Base-by-base conservation (phyloP, 2,797 vertebrate genomes). In the Varecia variegata region DNA sequence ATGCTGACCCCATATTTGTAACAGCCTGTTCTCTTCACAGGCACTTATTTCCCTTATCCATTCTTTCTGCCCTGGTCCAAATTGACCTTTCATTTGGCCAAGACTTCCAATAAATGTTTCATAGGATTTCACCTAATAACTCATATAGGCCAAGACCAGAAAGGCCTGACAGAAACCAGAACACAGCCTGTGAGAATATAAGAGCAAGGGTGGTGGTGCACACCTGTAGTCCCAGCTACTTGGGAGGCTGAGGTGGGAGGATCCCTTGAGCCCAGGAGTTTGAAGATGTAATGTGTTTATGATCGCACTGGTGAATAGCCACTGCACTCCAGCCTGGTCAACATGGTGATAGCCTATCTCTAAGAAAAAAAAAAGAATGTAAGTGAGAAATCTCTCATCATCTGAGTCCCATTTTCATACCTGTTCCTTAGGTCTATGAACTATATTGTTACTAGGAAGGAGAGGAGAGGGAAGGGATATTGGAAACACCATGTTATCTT, bases 11-110 rank as follows among this genome's bases (percentile, higher is more conserved):
- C 12, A 45, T 86, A 25, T 83, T 74, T 88, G 17, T 74, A 85
- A 90, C 27, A 70, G 32, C 7, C 40, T 45, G 5, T 4, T 52
- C 23, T 93, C 71, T 52, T 90, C 52, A 17, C 18, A 56, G 70
- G 23, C 1, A 38, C 12, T 82, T 85, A 38, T 68, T 74, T 93
- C 67, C 74, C 40, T 94, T 67, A 18, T 25, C 23, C 3, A n/a
- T n/a, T 80, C 30, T 85, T 85, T 83, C 89, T 91, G n/a, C 40
- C 40, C 62, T 76, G 6, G 56, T 86, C 70, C 74, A 94, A 85
- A 83, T 62, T 79, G 13, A 18, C 35, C 56, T 95, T 97, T 94
- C n/a, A 62, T 94, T 94, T 94, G 79, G 17, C 4, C 3, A 77
- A 80, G 47, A 91, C n/a, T 76, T 81, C 58, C 40, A 84, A 21